Percentiles rank a stretch among this genome's conserved stretches.
Conservation (phyloP, 1,140 invertebrate genomes). For the Proctacanthus coquilletti region DNA sequence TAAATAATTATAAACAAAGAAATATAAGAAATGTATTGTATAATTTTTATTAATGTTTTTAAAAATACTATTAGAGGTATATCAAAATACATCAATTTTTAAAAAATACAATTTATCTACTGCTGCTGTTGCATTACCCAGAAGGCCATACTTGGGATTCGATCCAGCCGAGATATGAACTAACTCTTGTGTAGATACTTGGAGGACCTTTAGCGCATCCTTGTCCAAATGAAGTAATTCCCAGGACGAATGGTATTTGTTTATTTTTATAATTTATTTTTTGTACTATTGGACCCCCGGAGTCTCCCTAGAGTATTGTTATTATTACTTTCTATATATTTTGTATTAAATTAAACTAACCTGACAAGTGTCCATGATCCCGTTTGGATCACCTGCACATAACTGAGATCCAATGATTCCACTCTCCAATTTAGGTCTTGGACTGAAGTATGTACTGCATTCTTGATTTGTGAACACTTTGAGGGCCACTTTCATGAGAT, state of each 20-base stretch:
- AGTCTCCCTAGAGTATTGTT: slow-evolving; percentile 56
- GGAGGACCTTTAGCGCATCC: slow-evolving; percentile 44
- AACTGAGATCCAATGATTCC: slow-evolving; percentile 32
- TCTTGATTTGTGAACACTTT: slow-evolving; percentile 9
- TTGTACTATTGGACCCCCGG: slow-evolving; percentile 34
- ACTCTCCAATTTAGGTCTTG: slow-evolving; percentile 9
- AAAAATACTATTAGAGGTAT: too few species aligned
- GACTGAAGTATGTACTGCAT: slow-evolving; percentile 13
- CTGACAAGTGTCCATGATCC: slow-evolving; percentile 43
- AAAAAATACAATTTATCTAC: too few species aligned
- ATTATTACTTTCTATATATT: too few species aligned
- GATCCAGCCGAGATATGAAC: slow-evolving; percentile 59
- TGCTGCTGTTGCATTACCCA: too few species aligned
- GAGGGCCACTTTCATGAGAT: slow-evolving; percentile 17
- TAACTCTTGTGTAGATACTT: slow-evolving; percentile 53
- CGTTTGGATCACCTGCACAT: slow-evolving; percentile 39
- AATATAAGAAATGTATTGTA: too few species aligned
- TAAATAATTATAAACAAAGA: too few species aligned
- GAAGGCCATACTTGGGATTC: slow-evolving; percentile 49
- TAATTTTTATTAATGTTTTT: too few species aligned
- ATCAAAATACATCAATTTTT: too few species aligned
- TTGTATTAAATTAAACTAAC: slow-evolving; percentile 15
- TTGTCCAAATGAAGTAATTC: slow-evolving; percentile 52
- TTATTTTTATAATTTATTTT: slow-evolving; percentile 4
- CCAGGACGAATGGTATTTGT: slow-evolving; percentile 35